phyloP scores from a whole-genome alignment of 2,797 vertebrate genomes.

The Lithobates pipiens region DNA sequence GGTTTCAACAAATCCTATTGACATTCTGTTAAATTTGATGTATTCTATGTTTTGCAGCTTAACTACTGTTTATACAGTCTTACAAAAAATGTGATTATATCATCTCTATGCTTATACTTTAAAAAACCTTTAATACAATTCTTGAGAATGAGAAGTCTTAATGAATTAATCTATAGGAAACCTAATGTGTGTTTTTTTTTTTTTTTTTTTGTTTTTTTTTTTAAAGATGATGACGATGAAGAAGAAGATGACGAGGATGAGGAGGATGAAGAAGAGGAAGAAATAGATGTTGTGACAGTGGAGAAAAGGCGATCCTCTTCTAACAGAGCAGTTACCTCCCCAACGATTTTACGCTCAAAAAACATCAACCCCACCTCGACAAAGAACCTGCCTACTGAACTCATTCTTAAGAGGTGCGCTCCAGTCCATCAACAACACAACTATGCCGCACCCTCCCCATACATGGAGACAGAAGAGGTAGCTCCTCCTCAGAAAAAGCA shows the following conservation, averaged over 20 bases:
- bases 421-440: slow-evolving; percentile 98
- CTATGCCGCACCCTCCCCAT: slow-evolving; percentile 94
- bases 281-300: slow-evolving; percentile 97
- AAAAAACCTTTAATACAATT: too few species aligned
- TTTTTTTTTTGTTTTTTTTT: not conserved
- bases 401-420: slow-evolving; percentile 87
- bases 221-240: slow-evolving; percentile 9
- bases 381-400: slow-evolving; percentile 80
- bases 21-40: too few species aligned
- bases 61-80: too few species aligned
- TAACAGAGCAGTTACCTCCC: slow-evolving; percentile 81
- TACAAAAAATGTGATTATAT: too few species aligned
- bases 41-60: too few species aligned
- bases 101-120: too few species aligned
- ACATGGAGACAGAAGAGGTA: slow-evolving; percentile 84
- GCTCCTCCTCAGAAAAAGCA: slow-evolving; percentile 88
- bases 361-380: slow-evolving; percentile 70
- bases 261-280: slow-evolving; percentile 84
- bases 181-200: not conserved
- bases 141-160: too few species aligned
- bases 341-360: slow-evolving; percentile 84
- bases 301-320: slow-evolving; percentile 88
- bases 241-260: slow-evolving; percentile 72
- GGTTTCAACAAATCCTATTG: too few species aligned
- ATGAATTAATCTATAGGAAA: too few species aligned